Evolutionary conservation across 1,140 invertebrate species (phyloP), one percentile per base, ranked within the genome.

Genomic region (Eumeta japonica): DNA sequence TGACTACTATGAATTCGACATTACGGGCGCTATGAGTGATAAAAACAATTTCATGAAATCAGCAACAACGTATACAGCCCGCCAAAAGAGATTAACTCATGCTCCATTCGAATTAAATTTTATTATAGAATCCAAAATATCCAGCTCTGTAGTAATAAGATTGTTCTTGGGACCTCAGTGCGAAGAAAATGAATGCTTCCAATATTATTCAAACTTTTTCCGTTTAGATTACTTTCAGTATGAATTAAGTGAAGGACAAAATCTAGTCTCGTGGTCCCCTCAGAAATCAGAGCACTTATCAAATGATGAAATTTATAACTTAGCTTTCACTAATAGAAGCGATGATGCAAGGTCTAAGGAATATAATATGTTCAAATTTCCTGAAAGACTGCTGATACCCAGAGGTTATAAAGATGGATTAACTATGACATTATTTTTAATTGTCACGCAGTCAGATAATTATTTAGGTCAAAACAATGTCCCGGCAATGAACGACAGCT

Each of bases 101-200:
- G 62, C 77, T 20, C 74, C 76, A 3, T 82, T 80, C 55, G 66
- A 50, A 27, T 74, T 78, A 15, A 66, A 74, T 37, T 76, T 83
- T 43, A 71, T 57, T 11, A 56, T 81, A n/a, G 59, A 71, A 46
- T 74, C 77, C 10, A 66, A 77, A 16, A 66, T 57, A 11, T 50
- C 53, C 2, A 60, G 55, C 35, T 73, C 64, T 31, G 74, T 58
- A 17, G 52, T 75, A 4, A 54, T 83, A 2, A 73, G 78, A 33
- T 43, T 83, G 11, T 83, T 79, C 62, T 42, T 81, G n/a, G 80
- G 75, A 32, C 81, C 81, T n/a, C 62, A 66, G 34, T 76, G 70
- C 45, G 59, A 78, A 20, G 17, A 35, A 27, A 35, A 45, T 12
- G 43, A 43, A 17, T 73, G 64, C 38, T 71, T 24, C 20, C n/a